Conservation (phyloP, 2,888 invertebrate genomes). For the Caenorhabditis japonica region DNA sequence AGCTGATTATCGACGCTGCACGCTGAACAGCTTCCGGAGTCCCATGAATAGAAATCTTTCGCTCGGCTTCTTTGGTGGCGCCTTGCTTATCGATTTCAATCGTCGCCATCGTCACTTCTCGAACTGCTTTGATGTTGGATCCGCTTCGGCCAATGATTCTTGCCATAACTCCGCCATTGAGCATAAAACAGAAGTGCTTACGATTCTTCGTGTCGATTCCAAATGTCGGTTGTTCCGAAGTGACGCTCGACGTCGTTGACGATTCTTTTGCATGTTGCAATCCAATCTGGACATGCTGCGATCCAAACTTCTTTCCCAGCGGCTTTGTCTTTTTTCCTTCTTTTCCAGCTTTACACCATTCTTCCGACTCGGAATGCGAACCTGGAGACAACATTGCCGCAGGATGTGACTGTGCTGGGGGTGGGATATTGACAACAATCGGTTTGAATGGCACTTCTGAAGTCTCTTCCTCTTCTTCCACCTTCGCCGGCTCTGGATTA, state of each 20-base stretch:
- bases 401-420: slow-evolving; percentile 13
- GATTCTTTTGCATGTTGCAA: slow-evolving; percentile 16
- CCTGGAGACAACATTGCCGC: slow-evolving; percentile 26
- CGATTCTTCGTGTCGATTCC: slow-evolving; percentile 55
- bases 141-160: slow-evolving; percentile 97
- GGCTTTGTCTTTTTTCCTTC: slow-evolving; percentile 53
- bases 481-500: slow-evolving; percentile 1
- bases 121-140: slow-evolving; percentile 96
- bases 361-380: slow-evolving; percentile 50
- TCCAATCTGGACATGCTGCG: slow-evolving; percentile 34
- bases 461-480: slow-evolving; percentile 29
- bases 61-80: slow-evolving; percentile 85
- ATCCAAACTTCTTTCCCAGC: slow-evolving; percentile 17
- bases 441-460: slow-evolving; percentile 21
- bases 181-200: slow-evolving; percentile 87
- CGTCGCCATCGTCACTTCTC: slow-evolving; percentile 95
- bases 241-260: slow-evolving; percentile 27
- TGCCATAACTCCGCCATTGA: slow-evolving; percentile 93
- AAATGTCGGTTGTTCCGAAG: slow-evolving; percentile 1
- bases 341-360: slow-evolving; percentile 60
- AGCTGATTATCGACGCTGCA: slow-evolving; percentile 90
- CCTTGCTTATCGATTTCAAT: slow-evolving; percentile 93
- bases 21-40: slow-evolving; percentile 78
- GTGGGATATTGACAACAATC: slow-evolving; percentile 33
- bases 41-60: slow-evolving; percentile 91